Evolutionary conservation across 2,888 invertebrate genomes (phyloP).

Genomic region (Orthonychiurus folsomi): DNA sequence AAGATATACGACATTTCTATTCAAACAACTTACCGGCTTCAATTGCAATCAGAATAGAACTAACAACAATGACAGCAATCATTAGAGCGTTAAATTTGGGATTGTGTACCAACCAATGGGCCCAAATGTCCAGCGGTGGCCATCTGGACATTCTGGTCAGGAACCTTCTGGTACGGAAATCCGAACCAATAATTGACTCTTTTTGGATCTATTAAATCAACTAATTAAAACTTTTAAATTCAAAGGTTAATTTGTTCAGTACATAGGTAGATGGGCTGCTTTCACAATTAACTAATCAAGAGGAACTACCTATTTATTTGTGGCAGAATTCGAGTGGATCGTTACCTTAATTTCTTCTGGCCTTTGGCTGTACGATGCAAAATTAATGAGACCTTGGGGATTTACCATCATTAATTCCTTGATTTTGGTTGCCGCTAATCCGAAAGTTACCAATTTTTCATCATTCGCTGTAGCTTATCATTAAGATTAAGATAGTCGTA

Average conservation of each 20-base stretch:
- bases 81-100: slow-evolving; percentile 24
- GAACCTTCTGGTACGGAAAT: slow-evolving; percentile 31
- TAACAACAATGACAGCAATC: slow-evolving; percentile 30
- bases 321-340: too few relatives aligned
- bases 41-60: slow-evolving; percentile 27
- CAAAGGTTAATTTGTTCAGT: too few relatives aligned
- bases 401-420: slow-evolving; percentile 16
- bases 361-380: slow-evolving; percentile 25
- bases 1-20: neutral
- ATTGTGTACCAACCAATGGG: slow-evolving; percentile 34
- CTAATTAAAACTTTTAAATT: too few relatives aligned
- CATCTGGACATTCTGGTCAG: slow-evolving; percentile 26
- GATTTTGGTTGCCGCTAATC: neutral
- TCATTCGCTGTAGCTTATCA: slow-evolving; percentile 1
- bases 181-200: slow-evolving; percentile 11
- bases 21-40: slow-evolving; percentile 19
- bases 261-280: too few relatives aligned
- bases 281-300: too few relatives aligned
- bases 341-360: slow-evolving; percentile 12
- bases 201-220: neutral
- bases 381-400: slow-evolving; percentile 32
- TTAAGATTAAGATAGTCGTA: neutral
- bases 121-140: slow-evolving; percentile 35
- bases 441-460: too few relatives aligned
- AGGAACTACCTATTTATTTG: too few relatives aligned